Base-by-base conservation (phyloP, 2,888 invertebrate genomes). In the Punctoribates punctum region DNA sequence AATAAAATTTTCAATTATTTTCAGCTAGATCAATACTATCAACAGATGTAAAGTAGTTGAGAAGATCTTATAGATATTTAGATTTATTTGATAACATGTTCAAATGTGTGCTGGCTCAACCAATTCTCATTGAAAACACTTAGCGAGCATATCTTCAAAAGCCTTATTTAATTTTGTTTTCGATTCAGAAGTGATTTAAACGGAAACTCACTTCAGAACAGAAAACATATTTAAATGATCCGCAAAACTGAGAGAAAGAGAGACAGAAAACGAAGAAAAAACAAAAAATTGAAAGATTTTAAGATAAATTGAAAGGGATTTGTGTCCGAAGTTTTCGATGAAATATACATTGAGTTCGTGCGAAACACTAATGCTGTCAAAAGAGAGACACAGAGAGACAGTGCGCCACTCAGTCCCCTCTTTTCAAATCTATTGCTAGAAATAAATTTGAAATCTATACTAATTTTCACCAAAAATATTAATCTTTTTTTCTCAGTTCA, bases 231-330 rank as follows among this genome's bases (percentile, higher is more conserved):
- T 54, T 54, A 17, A 54, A 54, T 54, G 54, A 54, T n/a, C 20
- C n/a, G 54, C 20, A 54, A 54, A 54, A 20, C 20, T 20, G 17
- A 2, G 6, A 15, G 13, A 17, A 48, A 48, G 48, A 48, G 48
- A n/a, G 48, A n/a, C 15, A 17, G 48, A 48, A 48, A n/a, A 48
- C 5, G 15, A 2, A 60, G 23, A 20, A n/a, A 62, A 65, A 65
- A 34, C 27, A 27, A 65, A 65, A 34, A 65, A 65, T 65, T 65
- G 34, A 65, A 65, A 65, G 65, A 65, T 65, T 65, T 65, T 38
- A 65, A 65, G 65, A 65, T 65, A 65, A 65, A 65, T 65, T 65
- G 65, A 65, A 65, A 27, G 65, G 65, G 38, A 38, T 65, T 65
- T 38, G 20, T 38, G 38, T 65, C 38, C 65, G 23, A 25, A 57